These are phyloP conservation scores for Crypturellus undulatus DNA, from an alignment of 2,113 vertebrate species.

Conservation along the genomic window DNA sequence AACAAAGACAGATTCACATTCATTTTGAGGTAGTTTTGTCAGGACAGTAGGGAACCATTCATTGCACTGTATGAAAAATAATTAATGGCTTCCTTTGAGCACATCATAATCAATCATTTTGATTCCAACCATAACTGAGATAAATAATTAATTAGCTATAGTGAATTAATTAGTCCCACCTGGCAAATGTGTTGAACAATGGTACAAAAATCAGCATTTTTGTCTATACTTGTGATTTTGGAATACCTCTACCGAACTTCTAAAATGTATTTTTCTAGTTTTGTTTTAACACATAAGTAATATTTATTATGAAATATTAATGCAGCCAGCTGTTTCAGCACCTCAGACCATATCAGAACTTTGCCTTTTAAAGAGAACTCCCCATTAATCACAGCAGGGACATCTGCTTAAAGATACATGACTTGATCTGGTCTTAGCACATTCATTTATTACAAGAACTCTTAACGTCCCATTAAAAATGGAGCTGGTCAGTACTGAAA, in stretches of 20 bases:
- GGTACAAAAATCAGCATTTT: background rate
- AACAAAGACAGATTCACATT: background rate
- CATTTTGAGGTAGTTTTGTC: background rate
- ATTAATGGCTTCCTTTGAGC: background rate
- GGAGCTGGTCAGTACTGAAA: background rate
- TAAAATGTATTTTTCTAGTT: background rate
- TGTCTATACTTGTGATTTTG: background rate
- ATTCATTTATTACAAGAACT: background rate
- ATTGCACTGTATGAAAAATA: background rate
- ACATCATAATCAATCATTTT: background rate
- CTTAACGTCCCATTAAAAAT: background rate
- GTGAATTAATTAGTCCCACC: background rate
- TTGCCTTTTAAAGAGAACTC: background rate
- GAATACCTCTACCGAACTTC: background rate
- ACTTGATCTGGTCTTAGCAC: background rate
- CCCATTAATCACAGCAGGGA: background rate
- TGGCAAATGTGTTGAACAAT: background rate
- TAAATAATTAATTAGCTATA: slow-evolving; percentile 3
- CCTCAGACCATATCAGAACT: background rate
- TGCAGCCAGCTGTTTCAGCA: background rate
- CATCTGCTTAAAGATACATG: slow-evolving; percentile 29
- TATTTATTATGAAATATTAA: background rate
- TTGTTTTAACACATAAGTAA: background rate
- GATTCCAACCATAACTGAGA: background rate
- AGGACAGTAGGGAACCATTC: slow-evolving; percentile 1